These are phyloP conservation scores for Eira barbara DNA, from an alignment of 2,113 vertebrate species.

Conservation along the genomic window DNA sequence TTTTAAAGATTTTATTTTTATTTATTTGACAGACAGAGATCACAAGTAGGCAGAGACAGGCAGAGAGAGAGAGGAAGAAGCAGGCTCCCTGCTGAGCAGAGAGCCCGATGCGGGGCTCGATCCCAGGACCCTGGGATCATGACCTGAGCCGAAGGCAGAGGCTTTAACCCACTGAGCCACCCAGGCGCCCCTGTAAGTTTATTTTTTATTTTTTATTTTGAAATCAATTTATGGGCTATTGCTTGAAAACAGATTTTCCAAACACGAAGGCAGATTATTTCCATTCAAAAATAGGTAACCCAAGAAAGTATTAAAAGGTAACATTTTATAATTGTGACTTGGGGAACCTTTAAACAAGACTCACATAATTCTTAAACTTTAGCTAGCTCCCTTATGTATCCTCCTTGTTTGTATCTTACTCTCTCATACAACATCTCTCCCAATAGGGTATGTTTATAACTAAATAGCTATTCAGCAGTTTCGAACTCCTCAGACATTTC, in stretches of 20 bases:
- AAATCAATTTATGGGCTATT: background rate
- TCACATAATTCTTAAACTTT: background rate
- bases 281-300: background rate
- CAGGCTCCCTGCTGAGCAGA: too few relatives aligned
- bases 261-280: background rate
- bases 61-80: too few relatives aligned
- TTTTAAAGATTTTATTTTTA: too few relatives aligned
- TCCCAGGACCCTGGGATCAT: too few relatives aligned
- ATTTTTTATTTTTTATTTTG: background rate
- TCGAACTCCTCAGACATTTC: background rate
- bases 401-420: background rate
- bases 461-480: background rate
- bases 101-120: too few relatives aligned
- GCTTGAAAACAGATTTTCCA: background rate
- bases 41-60: too few relatives aligned
- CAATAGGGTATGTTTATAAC: background rate
- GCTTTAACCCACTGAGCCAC: too few relatives aligned
- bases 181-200: background rate
- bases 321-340: background rate
- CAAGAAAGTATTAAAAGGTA: background rate
- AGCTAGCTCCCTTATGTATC: background rate
- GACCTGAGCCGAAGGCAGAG: too few relatives aligned
- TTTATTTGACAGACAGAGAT: too few relatives aligned
- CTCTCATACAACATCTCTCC: background rate
- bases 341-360: conserved; percentile 14